Base-by-base conservation (phyloP, 2,797 vertebrate species). In the Enteromius thamalakanensis region DNA sequence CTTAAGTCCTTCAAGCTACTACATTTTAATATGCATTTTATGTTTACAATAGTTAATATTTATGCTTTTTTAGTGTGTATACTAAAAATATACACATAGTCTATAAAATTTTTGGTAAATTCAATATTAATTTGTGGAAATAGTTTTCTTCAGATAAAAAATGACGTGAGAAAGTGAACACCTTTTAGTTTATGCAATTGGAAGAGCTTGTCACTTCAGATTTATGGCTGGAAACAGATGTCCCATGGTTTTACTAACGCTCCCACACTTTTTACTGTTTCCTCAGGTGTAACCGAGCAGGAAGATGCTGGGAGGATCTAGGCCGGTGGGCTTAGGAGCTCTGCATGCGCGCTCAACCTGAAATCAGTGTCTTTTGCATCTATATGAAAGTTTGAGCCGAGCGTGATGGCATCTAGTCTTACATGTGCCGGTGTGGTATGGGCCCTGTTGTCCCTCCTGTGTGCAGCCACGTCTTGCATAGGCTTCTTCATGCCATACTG, bases 401-500 rank as follows among this genome's bases (percentile, higher is more conserved):
- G 55, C 1, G 60, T 68, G 37, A 96, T 96, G 96, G 94, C 95
- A 21, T 95, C 95, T 58, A 96, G 96, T 87, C 94, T 96, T 86
- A 96, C 96, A 7, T 95, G 93, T 37, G 88, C 93, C 0, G 96
- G 96, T 0, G 0, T 94, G 1, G 84, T 97, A 86, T 99, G 98
- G 98, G 95, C 97, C 51, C 90, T 98, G 87, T 93, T 98, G 81
- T 99, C 98, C n/a, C 95, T 99, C 87, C 94, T 98, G 14, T 97
- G 96, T 0, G 97, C 98, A 0, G 93, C 89, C 0, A 86, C 93
- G 6, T 95, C 94, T 82, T 96, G 96, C 0, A 93, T 96, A 85
- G 96, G 96, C 29, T 99, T 98, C 93, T 99, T 99, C 90, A 98
- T 99, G 98, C 98, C 98, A 75, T 99, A 98, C 93, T 99, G 98